Percentiles rank a stretch among this genome's conserved stretches.
Evolutionary conservation across 2,888 invertebrate genomes (phyloP).

Genomic region (Clistopyga incitator): DNA sequence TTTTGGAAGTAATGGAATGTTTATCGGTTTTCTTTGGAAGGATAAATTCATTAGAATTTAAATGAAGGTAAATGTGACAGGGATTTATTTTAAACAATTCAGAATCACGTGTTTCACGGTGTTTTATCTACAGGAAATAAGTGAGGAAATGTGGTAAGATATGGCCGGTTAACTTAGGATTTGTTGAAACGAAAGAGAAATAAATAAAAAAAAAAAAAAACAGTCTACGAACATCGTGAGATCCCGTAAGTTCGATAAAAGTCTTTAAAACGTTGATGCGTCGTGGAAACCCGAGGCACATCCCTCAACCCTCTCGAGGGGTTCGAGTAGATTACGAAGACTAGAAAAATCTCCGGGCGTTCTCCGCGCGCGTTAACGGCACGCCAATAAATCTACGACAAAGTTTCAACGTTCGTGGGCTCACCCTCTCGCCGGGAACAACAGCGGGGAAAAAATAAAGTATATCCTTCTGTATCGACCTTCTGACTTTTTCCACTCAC

Average conservation of each 20-base stretch:
- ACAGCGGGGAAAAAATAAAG: slow-evolving; percentile 45
- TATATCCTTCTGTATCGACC: slow-evolving; percentile 40
- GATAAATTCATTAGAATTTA: neutral
- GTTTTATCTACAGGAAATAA: slow-evolving; percentile 1
- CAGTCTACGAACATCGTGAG: slow-evolving; percentile 59
- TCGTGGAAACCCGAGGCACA: slow-evolving; percentile 9
- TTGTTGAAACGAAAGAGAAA: slow-evolving; percentile 41
- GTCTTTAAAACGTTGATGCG: slow-evolving; percentile 59
- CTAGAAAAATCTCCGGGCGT: slow-evolving; percentile 63
- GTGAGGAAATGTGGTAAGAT: slow-evolving; percentile 18
- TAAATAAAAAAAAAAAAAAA: no score
- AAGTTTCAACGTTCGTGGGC: slow-evolving; percentile 74
- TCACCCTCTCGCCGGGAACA: slow-evolving; percentile 47
- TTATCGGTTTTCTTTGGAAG: no score
- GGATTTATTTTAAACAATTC: neutral
- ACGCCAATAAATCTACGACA: slow-evolving; percentile 74
- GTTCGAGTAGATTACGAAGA: slow-evolving; percentile 63
- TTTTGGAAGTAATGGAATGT: no score
- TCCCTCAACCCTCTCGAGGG: slow-evolving; percentile 18
- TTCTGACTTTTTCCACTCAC: slow-evolving; percentile 30
- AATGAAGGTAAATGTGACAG: neutral
- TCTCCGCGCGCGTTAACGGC: slow-evolving; percentile 59
- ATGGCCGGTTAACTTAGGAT: neutral
- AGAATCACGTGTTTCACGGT: neutral
- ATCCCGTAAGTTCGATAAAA: slow-evolving; percentile 64